Evolutionary conservation across 1,140 invertebrate species (phyloP).

Genomic region (Drosophila micromelanica): DNA sequence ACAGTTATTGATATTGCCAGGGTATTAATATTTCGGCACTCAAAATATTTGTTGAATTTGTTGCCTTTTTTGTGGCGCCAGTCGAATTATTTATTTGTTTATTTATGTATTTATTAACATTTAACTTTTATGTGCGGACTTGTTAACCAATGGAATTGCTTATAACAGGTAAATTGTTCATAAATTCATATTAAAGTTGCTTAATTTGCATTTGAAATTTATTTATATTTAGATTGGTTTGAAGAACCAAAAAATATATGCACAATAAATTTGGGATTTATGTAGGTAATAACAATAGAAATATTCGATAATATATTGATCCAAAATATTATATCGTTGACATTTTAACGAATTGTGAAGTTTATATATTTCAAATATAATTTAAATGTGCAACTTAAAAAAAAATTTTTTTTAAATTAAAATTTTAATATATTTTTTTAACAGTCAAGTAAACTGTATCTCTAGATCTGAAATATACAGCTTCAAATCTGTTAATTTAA

Average conservation of each 20-base stretch:
- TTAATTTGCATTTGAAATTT: slow-evolving; percentile 41
- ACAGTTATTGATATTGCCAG: neutral
- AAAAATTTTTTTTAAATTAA: too few relatives aligned
- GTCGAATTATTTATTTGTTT: slow-evolving; percentile 43
- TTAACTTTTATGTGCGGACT: slow-evolving; percentile 55
- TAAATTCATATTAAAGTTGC: slow-evolving; percentile 48
- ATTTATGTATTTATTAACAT: slow-evolving; percentile 58
- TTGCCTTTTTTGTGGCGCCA: slow-evolving; percentile 47
- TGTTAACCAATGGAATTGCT: slow-evolving; percentile 25
- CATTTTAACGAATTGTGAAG: too few relatives aligned
- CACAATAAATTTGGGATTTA: neutral
- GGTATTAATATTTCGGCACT: slow-evolving; percentile 1
- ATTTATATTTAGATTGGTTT: slow-evolving; percentile 30
- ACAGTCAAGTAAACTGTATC: too few relatives aligned
- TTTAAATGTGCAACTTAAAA: too few relatives aligned
- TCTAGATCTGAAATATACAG: neutral
- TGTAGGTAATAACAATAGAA: slow-evolving; percentile 3
- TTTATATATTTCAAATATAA: too few relatives aligned
- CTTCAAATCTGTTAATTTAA: neutral
- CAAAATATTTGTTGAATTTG: slow-evolving; percentile 8
- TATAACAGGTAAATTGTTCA: slow-evolving; percentile 39
- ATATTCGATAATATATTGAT: neutral
- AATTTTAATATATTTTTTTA: too few relatives aligned
- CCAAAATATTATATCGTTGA: neutral
- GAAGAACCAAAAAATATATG: slow-evolving; percentile 5